Evolutionary conservation across 2,888 invertebrate genomes (phyloP).

Genomic region (Tinea pellionella): DNA sequence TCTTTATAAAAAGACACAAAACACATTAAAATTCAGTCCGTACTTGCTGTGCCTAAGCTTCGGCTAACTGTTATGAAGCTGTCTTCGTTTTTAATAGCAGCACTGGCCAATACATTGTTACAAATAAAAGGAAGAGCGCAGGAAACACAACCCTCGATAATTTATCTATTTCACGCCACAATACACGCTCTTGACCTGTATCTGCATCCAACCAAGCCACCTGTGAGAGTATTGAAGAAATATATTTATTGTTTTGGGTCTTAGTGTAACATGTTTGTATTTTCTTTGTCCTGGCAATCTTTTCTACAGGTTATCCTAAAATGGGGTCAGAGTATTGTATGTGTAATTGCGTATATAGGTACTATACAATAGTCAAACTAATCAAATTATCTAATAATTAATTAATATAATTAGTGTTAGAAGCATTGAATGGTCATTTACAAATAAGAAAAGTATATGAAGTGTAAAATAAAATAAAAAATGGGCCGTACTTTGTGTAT

Average conservation of each 20-base stretch:
- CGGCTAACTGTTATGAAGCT: slow-evolving; percentile 44
- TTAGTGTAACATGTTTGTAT: too few relatives aligned
- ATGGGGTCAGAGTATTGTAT: not conserved
- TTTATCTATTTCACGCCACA: slow-evolving; percentile 83
- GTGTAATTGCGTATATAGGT: not conserved
- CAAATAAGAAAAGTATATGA: too few relatives aligned
- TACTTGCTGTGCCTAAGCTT: not conserved
- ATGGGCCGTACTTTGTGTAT: too few relatives aligned
- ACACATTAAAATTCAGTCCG: not conserved
- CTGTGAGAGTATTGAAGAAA: slow-evolving; percentile 28
- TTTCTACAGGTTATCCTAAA: too few relatives aligned
- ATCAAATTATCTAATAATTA: too few relatives aligned
- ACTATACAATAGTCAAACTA: too few relatives aligned
- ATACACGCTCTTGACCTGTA: slow-evolving; percentile 77
- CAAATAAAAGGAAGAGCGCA: slow-evolving; percentile 80
- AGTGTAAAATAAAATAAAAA: too few relatives aligned
- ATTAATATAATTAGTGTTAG: too few relatives aligned
- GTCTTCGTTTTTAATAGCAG: slow-evolving; percentile 74
- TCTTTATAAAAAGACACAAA: not conserved
- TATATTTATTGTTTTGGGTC: too few relatives aligned
- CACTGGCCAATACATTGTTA: slow-evolving; percentile 83
- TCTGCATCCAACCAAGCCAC: slow-evolving; percentile 75
- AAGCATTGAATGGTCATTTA: too few relatives aligned
- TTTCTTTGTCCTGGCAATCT: too few relatives aligned
- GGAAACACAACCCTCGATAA: slow-evolving; percentile 82